Percentiles rank a stretch among this genome's conserved stretches.
These are phyloP conservation scores for Artibeus jamaicensis DNA, from an alignment of 2,797 vertebrate genomes.

Conservation along the genomic window DNA sequence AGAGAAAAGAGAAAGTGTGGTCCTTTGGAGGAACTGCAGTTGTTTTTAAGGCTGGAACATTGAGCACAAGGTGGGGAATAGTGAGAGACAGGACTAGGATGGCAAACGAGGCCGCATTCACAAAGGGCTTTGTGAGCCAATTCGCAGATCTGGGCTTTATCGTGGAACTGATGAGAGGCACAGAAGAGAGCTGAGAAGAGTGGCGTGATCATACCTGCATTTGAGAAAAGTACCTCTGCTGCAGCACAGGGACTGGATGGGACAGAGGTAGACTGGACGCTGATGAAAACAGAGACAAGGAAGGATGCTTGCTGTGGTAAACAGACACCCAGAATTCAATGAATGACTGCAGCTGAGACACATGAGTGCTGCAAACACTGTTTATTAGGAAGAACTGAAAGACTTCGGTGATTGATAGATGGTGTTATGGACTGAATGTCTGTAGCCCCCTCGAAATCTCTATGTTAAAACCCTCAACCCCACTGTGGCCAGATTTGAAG, in stretches of 20 bases:
- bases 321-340: neutral
- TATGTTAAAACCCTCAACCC: neutral
- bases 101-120: neutral
- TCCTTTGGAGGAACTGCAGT: neutral
- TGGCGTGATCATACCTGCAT: neutral
- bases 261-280: neutral
- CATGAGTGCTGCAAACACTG: neutral
- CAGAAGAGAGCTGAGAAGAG: neutral
- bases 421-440: neutral
- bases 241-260: accelerated
- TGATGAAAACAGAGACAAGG: neutral
- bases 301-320: neutral
- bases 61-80: neutral
- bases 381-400: neutral
- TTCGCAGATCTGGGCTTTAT: neutral
- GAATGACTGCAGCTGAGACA: neutral
- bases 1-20: neutral
- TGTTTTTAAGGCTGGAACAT: neutral
- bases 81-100: neutral
- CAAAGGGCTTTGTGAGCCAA: neutral
- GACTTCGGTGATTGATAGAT: neutral
- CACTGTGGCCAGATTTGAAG: neutral
- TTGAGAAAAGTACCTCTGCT: neutral
- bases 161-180: neutral
- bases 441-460: neutral